These are phyloP conservation scores for Tricholaema leucomelas DNA, from an alignment of 2,113 vertebrate species.

Conservation along the genomic window DNA sequence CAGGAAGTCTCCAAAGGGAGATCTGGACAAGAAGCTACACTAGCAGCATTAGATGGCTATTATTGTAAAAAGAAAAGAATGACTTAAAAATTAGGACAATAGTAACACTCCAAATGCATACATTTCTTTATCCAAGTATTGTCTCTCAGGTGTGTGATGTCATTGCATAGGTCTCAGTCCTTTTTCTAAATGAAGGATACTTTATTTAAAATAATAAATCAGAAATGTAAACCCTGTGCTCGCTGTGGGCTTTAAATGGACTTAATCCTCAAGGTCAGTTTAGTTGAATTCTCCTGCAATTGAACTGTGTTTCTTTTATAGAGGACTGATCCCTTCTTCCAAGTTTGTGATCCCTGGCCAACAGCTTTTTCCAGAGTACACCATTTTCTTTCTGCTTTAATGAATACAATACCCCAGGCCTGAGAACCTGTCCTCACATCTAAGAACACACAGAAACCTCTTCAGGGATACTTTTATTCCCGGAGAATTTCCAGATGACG, in stretches of 20 bases:
- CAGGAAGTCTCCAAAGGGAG: slow-evolving; percentile 71
- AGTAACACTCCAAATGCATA: neutral
- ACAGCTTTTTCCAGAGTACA: neutral
- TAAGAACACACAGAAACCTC: neutral
- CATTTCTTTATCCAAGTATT: neutral
- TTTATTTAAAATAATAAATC: neutral
- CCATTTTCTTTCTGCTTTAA: neutral
- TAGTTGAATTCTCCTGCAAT: neutral
- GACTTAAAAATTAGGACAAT: neutral
- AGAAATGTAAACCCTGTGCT: neutral
- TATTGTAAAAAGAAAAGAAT: slow-evolving; percentile 44
- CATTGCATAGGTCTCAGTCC: neutral
- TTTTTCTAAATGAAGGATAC: neutral
- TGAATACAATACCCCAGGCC: neutral
- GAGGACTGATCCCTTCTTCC: neutral
- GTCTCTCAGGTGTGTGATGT: neutral
- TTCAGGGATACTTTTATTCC: neutral
- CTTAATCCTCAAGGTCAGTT: neutral
- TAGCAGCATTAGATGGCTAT: slow-evolving; percentile 45
- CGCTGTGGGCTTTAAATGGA: neutral
- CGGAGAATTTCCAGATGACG: neutral
- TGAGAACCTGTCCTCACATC: neutral
- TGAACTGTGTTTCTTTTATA: neutral
- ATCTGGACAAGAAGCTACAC: slow-evolving; percentile 46
- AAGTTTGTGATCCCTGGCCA: neutral